Evolutionary conservation across 2,113 vertebrate genomes (phyloP), one percentile per base, ranked within the genome.

Genomic region (Sinocyclocheilus maitianheensis): DNA sequence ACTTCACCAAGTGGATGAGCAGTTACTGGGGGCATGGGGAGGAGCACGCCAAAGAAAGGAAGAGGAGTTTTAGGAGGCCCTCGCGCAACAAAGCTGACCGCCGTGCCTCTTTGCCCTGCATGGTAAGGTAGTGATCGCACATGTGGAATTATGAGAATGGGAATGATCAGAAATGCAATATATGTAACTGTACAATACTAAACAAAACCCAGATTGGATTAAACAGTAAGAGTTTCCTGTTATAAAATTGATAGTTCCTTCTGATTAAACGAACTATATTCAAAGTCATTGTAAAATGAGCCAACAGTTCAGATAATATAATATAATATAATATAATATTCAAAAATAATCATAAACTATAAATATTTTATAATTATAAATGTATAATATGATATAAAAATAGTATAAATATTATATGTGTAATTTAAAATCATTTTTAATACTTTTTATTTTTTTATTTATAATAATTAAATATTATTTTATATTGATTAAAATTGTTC

Each of bases 1-100:
- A 95, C 90, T 99, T 99, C 93, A 97, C 97, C 85, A 98, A 97
- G 88, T 99, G 97, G 97, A 99, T 99, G 97, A 98, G 97, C 90
- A 99, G 97, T 86, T 98, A 96, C 92, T 99, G 97, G 97, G 97
- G 97, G 55, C 97, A 99, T 81, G 96, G 92, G 0, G 90, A 94
- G 1, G 95, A 95, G 62, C 89, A 90, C 4, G 88, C 93, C 86
- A 95, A 93, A 84, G 95, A 96, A 9, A 89, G 92, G 46, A 95
- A 94, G 90, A 87, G 92, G 86, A 93, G 95, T 75, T 96, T 93
- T 91, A 95, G 94, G 87, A 91, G 78, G 69, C 88, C 94, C 62
- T 40, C 89, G 5, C 92, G 51, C 58, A 30, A 58, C 0, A 88
- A 91, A 0, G 83, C 30, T 7, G 94, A 96, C 82, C 94, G 97